Base-by-base conservation (phyloP, 23 tunicate genomes). In the Styela clava region DNA sequence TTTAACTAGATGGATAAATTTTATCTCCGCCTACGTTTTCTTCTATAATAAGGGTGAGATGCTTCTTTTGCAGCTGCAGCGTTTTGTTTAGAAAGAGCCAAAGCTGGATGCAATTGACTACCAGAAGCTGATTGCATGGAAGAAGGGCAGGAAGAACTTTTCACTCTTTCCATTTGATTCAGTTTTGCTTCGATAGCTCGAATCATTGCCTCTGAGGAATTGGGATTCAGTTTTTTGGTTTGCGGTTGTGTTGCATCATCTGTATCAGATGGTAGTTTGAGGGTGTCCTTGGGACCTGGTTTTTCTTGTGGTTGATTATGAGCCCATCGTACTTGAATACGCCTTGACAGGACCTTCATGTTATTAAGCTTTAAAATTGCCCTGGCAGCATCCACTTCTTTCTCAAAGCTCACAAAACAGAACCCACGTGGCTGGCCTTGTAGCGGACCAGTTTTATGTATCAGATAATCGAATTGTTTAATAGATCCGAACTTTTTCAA, bases 371-470 rank as follows among this genome's bases (percentile, higher is more conserved):
- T 35, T 30, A 52, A 34, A 56, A 90, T 85, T 19, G 83, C 89
- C 28, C 77, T 81, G 27, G 80, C 74, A n/a, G 94, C 94, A 65
- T 84, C 89, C 33, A 56, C 52, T 77, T 90, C 83, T 61, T 71
- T 64, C 21, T 74, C 44, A 85, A 56, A 90, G 23, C 78, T 90
- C 22, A 77, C 95, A 81, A 90, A 90, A 73, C 87, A 74, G 68
- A 78, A 90, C 3, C 95, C 95, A 65, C 89, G 68, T 12, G 88
- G 78, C 61, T 81, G 78, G 3, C 95, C 95, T 68, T 74, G 86
- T 65, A 56, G n/a, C 0, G 95, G 85, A 1, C 95, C 95, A 63
- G 86, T 68, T 82, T 90, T 90, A 76, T 90, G 89, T 44, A 74
- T 74, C 21, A 90, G 65, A 56, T 80, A 90, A 63, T 90, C 95